Percentiles rank a stretch among this genome's conserved stretches.
These are phyloP conservation scores for Paramisgurnus dabryanus DNA, from an alignment of 2,113 vertebrate genomes.

Conservation along the genomic window DNA sequence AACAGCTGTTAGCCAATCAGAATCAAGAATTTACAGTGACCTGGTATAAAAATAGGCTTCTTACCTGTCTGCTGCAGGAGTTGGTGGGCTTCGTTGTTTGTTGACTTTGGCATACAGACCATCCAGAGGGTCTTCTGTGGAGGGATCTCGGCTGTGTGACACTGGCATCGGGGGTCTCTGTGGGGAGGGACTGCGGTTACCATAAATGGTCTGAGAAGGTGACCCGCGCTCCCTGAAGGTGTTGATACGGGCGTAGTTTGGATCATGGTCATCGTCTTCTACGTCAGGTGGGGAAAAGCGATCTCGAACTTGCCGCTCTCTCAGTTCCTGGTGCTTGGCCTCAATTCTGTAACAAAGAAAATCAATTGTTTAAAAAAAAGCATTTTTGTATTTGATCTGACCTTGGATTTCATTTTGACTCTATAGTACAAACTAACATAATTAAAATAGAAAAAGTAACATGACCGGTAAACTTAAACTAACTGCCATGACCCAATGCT, in stretches of 20 bases:
- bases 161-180: constrained; percentile 55
- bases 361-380: background rate
- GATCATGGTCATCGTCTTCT: constrained; percentile 92
- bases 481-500: no score
- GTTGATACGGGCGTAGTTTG: constrained; percentile 94
- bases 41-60: background rate
- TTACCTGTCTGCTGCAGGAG: constrained; percentile 83
- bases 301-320: constrained; percentile 77
- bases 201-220: constrained; percentile 60
- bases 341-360: constrained; percentile 80
- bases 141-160: constrained; percentile 69
- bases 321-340: constrained; percentile 86
- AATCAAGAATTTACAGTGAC: no score
- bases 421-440: no score
- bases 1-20: no score
- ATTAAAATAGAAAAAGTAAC: no score
- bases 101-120: constrained; percentile 95
- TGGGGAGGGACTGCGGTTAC: constrained; percentile 45
- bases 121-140: constrained; percentile 84
- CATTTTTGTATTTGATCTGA: no score
- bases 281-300: constrained; percentile 76
- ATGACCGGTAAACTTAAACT: no score
- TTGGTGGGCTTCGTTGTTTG: constrained; percentile 82
- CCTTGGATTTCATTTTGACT: no score
- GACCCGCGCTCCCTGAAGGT: constrained; percentile 81